These are phyloP conservation scores for Lamprotornis superbus DNA, from an alignment of 2,113 vertebrate genomes.

Conservation along the genomic window DNA sequence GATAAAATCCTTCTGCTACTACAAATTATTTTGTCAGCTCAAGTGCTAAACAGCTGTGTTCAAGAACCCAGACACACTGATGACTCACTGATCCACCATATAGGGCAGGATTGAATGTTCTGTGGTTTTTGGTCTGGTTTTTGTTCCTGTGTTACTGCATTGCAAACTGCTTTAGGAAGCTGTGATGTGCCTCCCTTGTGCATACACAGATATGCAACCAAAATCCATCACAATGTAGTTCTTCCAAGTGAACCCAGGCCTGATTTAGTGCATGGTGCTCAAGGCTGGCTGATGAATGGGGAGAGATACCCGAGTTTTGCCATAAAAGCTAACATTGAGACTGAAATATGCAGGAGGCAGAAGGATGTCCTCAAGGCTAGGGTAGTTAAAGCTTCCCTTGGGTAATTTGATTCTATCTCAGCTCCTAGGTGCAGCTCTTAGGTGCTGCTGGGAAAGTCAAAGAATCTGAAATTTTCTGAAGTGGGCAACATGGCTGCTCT, in stretches of 20 bases:
- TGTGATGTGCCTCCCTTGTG: background rate
- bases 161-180: background rate
- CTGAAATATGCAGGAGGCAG: background rate
- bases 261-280: background rate
- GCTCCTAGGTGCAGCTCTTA: background rate
- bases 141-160: background rate
- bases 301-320: background rate
- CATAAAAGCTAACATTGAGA: background rate
- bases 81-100: background rate
- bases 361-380: background rate
- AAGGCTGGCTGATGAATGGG: background rate
- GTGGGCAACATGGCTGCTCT: background rate
- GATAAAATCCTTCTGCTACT: slow-evolving; percentile 1
- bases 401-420: background rate
- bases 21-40: background rate
- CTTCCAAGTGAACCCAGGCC: background rate
- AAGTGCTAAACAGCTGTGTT: background rate
- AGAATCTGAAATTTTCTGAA: background rate
- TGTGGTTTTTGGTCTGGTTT: background rate
- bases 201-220: background rate
- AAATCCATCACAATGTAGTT: background rate
- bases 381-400: background rate
- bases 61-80: background rate
- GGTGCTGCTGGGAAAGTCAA: background rate
- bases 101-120: background rate